Conservation (phyloP, 2,888 invertebrate genomes). For the Stenolophus ochropezus region DNA sequence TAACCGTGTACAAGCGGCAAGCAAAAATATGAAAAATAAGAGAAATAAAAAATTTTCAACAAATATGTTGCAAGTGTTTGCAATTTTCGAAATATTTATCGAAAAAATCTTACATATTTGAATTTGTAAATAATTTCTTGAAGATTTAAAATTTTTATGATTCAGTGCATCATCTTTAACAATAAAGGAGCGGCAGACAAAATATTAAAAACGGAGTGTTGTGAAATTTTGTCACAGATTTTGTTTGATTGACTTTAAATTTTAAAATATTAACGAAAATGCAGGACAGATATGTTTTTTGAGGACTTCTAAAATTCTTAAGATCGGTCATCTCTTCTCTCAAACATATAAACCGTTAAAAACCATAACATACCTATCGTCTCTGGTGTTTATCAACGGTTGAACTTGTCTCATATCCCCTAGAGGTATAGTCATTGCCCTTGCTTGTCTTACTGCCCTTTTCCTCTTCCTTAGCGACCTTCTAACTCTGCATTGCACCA, state of each 20-base stretch:
- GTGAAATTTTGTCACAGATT: background rate
- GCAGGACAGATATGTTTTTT: background rate
- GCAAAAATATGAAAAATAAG: too few relatives aligned
- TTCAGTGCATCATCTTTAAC: too few relatives aligned
- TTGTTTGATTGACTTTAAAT: background rate
- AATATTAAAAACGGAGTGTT: too few relatives aligned
- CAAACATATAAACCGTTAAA: background rate
- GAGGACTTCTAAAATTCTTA: background rate
- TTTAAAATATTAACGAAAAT: background rate
- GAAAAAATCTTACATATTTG: too few relatives aligned
- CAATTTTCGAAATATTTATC: too few relatives aligned
- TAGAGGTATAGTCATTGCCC: constrained; percentile 64
- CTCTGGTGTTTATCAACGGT: constrained; percentile 60
- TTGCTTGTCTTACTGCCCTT: constrained; percentile 55
- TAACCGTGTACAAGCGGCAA: too few relatives aligned
- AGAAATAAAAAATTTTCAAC: too few relatives aligned
- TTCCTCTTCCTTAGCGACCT: constrained; percentile 67
- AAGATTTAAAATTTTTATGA: too few relatives aligned
- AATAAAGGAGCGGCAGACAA: too few relatives aligned
- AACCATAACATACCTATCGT: constrained; percentile 63
- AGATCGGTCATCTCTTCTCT: background rate
- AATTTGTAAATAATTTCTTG: too few relatives aligned
- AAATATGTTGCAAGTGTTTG: too few relatives aligned
- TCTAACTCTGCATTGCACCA: constrained; percentile 80
- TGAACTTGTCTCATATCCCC: constrained; percentile 61